Conservation (phyloP, 2,797 vertebrate genomes). For the Lagocephalus sceleratus region DNA sequence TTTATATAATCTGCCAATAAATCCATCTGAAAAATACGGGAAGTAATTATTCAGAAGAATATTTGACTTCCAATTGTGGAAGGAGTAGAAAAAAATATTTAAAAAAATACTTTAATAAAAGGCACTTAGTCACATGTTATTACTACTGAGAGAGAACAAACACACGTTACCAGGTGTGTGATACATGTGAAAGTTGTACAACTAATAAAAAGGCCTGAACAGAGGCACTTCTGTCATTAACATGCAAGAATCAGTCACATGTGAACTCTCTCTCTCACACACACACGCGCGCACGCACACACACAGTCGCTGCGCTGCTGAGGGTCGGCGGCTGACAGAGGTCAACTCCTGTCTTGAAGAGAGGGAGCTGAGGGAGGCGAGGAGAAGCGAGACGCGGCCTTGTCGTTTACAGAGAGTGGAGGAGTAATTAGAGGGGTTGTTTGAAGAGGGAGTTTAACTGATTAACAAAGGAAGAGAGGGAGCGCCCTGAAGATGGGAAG, state of each 20-base stretch:
- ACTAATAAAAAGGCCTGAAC: constrained; percentile 51
- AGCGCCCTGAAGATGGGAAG: constrained; percentile 62
- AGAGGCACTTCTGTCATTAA: constrained; percentile 45
- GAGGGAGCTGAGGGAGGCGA: constrained; percentile 40
- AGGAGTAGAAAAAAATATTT: not conserved
- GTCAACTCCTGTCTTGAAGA: constrained; percentile 70
- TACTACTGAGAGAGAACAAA: not conserved
- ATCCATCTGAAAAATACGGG: no score
- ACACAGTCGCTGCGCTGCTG: constrained; percentile 21
- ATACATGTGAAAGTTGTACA: constrained; percentile 34
- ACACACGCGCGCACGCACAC: constrained; percentile 2
- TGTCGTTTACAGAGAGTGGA: constrained; percentile 76
- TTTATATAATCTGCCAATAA: no score
- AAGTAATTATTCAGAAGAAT: no score
- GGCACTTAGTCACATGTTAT: no score
- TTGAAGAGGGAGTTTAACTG: constrained; percentile 87
- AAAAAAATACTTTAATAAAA: no score
- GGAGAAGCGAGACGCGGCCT: constrained; percentile 61
- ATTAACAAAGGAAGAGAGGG: constrained; percentile 80
- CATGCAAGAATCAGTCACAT: constrained; percentile 38
- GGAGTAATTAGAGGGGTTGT: constrained; percentile 83
- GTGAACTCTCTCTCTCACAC: constrained; percentile 21
- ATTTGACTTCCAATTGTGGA: not conserved
- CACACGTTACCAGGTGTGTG: constrained; percentile 12
- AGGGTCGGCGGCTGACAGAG: constrained; percentile 73